Base-by-base conservation (phyloP, 2,113 vertebrate species). In the Leucopternis melanops region DNA sequence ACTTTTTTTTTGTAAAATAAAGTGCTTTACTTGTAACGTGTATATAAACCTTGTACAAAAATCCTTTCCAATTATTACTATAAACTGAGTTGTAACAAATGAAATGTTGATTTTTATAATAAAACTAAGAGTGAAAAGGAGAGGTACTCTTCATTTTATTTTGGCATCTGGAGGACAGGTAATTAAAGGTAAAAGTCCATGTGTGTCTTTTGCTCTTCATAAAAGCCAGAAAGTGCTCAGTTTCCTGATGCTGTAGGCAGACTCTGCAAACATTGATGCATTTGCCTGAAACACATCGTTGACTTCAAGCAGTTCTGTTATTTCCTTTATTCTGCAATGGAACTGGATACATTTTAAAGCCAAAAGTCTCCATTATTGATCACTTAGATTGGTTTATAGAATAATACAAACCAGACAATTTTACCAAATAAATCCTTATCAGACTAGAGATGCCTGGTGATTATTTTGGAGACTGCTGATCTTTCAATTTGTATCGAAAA, bases 81-180 rank as follows among this genome's bases (percentile, higher is more conserved):
- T 98, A 98, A 99, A 98, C 98, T 32, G 95, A 99, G 98, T 98
- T 99, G 98, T 99, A 99, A 99, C 98, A 98, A 99, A 99, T 98
- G 92, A 98, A 98, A 99, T 98, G 98, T 98, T 99, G 98, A 98
- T 98, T 98, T 98, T 98, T 98, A 98, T 98, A 99, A 99, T 99
- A 99, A 99, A 99, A 99, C 96, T 70, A 92, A 94, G 84, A 97
- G 97, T 98, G 97, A 98, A 98, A 98, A 98, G 79, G 44, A 81
- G 69, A 50, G 14, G 11, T 88, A 3, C 22, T 82, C 34, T 62
- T 70, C 9, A 14, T 71, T 85, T 92, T 92, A 38, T 73, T 90
- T 62, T 71, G 70, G 34, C 67, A 50, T 70, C 45, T 86, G 59
- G 21, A 85, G 63, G n/a, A 82, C 44, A 70, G 29, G 26, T 85